A percentile compares a stretch with the other conserved stretches of the same genome.
These are phyloP conservation scores for Rhagonycha fulva DNA, from an alignment of 2,888 invertebrate species.

Conservation along the genomic window DNA sequence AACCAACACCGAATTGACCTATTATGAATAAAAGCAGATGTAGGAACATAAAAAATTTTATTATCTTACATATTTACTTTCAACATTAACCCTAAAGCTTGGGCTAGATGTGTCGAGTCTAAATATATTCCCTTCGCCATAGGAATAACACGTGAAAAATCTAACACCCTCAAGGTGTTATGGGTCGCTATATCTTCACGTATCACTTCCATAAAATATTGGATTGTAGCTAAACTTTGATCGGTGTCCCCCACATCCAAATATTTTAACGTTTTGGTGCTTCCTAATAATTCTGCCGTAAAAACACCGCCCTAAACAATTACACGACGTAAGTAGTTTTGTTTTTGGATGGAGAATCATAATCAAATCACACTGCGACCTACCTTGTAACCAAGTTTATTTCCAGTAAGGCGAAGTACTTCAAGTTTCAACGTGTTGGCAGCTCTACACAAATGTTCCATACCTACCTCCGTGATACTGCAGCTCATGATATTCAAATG, in stretches of 20 bases:
- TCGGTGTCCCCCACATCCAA: slow-evolving; percentile 64
- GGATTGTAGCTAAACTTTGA: slow-evolving; percentile 60
- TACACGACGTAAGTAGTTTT: neutral
- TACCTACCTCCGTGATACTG: slow-evolving; percentile 56
- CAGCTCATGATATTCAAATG: slow-evolving; percentile 65
- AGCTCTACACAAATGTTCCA: slow-evolving; percentile 42
- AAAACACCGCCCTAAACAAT: slow-evolving; percentile 56
- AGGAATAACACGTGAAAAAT: slow-evolving; percentile 49
- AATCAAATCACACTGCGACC: neutral
- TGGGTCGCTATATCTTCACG: slow-evolving; percentile 42
- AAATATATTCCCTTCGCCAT: slow-evolving; percentile 40
- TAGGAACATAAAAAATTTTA: neutral
- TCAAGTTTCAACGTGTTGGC: slow-evolving; percentile 53
- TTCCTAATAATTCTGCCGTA: slow-evolving; percentile 57
- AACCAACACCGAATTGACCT: slow-evolving; percentile 55
- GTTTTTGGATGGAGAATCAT: neutral
- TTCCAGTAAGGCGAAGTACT: slow-evolving; percentile 62
- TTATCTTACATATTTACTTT: slow-evolving; percentile 38
- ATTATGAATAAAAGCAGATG: slow-evolving; percentile 27
- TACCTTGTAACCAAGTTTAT: slow-evolving; percentile 60
- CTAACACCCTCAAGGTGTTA: slow-evolving; percentile 43
- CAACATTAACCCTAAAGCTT: slow-evolving; percentile 48
- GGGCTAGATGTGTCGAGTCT: slow-evolving; percentile 45
- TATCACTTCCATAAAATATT: slow-evolving; percentile 42
- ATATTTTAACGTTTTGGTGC: slow-evolving; percentile 56